Percentiles rank a stretch among this genome's conserved stretches.
phyloP scores from a whole-genome alignment of 1,140 invertebrate genomes.

The Bactericera cockerelli region DNA sequence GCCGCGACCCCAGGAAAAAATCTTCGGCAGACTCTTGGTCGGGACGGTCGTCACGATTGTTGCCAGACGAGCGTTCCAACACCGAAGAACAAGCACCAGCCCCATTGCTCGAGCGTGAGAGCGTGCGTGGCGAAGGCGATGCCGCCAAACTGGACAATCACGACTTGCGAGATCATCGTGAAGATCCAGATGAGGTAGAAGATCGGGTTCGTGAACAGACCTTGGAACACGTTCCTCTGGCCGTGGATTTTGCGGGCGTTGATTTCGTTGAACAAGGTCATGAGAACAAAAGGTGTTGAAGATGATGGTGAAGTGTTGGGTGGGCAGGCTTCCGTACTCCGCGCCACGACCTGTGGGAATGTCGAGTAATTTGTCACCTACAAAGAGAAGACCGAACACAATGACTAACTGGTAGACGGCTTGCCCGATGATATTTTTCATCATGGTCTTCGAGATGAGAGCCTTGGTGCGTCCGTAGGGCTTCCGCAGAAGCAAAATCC shows the following conservation, averaged over 20 bases:
- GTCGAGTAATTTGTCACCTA: slow-evolving; percentile 73
- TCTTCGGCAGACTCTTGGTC: slow-evolving; percentile 87
- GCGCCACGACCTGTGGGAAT: slow-evolving; percentile 72
- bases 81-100: slow-evolving; percentile 98
- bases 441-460: slow-evolving; percentile 95
- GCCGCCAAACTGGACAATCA: slow-evolving; percentile 95
- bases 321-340: slow-evolving; percentile 44
- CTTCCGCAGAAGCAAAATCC: slow-evolving; percentile 81
- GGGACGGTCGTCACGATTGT: slow-evolving; percentile 93
- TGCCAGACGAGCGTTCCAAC: slow-evolving; percentile 92
- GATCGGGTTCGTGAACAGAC: slow-evolving; percentile 93
- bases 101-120: slow-evolving; percentile 87
- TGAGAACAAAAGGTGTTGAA: slow-evolving; percentile 99
- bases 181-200: slow-evolving; percentile 95
- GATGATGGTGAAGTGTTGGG: slow-evolving; percentile 96
- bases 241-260: slow-evolving; percentile 99
- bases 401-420: slow-evolving; percentile 89
- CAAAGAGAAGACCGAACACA: slow-evolving; percentile 86
- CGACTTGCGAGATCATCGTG: slow-evolving; percentile 78
- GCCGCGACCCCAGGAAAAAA: slow-evolving; percentile 83
- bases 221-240: slow-evolving; percentile 92
- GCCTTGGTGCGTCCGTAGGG: slow-evolving; percentile 97
- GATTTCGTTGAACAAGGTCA: slow-evolving; percentile 99
- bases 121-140: slow-evolving; percentile 89
- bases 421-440: slow-evolving; percentile 98